phyloP scores from a whole-genome alignment of 2,888 invertebrate genomes.

The Eupithecia vulgata region DNA sequence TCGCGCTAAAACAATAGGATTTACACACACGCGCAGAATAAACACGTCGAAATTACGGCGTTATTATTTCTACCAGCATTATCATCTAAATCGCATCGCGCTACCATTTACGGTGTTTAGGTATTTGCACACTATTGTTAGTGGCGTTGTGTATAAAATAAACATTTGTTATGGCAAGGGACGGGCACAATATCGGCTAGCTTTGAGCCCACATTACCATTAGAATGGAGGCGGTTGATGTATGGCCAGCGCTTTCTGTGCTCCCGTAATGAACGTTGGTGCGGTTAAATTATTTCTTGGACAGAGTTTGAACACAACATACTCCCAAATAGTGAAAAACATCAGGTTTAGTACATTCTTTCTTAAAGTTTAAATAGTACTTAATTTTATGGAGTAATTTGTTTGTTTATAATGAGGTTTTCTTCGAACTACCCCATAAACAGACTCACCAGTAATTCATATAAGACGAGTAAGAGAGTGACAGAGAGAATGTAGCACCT shows the following conservation, averaged over 20 bases:
- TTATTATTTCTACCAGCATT: constrained; percentile 80
- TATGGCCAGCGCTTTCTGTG: constrained; percentile 64
- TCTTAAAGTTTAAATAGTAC: not conserved
- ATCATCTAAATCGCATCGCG: constrained; percentile 83
- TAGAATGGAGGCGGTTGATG: constrained; percentile 80
- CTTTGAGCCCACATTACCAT: constrained; percentile 79
- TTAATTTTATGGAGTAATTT: not conserved
- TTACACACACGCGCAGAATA: constrained; percentile 53
- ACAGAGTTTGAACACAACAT: not conserved
- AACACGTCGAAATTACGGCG: constrained; percentile 69
- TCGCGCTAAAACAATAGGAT: constrained; percentile 47
- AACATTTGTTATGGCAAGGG: constrained; percentile 82
- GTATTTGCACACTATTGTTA: constrained; percentile 84
- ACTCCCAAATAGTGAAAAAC: not conserved
- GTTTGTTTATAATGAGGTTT: not conserved
- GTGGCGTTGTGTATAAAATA: constrained; percentile 84
- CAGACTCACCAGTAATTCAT: no score
- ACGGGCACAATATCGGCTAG: constrained; percentile 75
- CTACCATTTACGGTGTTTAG: constrained; percentile 80
- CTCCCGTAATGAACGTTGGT: constrained; percentile 47
- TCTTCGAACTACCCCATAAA: not conserved
- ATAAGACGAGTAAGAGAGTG: no score
- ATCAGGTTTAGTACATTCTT: not conserved
- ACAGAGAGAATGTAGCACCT: not conserved
- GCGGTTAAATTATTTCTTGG: constrained; percentile 22